phyloP scores from a whole-genome alignment of 2,888 invertebrate genomes.

The Horisme vitalbata region DNA sequence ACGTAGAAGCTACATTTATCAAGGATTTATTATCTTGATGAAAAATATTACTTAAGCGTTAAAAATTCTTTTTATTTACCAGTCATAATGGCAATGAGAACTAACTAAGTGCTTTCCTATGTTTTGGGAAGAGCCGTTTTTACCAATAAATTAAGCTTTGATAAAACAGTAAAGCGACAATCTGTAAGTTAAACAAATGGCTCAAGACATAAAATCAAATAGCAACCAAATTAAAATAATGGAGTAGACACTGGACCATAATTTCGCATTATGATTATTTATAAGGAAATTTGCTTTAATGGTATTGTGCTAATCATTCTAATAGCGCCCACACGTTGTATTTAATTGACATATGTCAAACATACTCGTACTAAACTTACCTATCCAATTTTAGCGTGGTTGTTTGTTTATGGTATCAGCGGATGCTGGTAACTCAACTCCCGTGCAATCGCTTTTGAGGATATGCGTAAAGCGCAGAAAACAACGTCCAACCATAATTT shows the following conservation, averaged over 20 bases:
- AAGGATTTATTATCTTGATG: slow-evolving; percentile 24
- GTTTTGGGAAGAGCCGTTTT: too few relatives aligned
- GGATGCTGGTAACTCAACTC: slow-evolving; percentile 61
- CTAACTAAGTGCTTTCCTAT: too few relatives aligned
- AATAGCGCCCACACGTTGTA: slow-evolving; percentile 12
- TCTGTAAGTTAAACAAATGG: slow-evolving; percentile 55
- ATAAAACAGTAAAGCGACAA: too few relatives aligned
- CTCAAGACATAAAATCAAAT: slow-evolving; percentile 33
- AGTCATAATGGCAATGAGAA: too few relatives aligned
- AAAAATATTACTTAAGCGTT: background rate
- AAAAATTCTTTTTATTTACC: too few relatives aligned
- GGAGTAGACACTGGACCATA: slow-evolving; percentile 8
- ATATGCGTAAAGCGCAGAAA: too few relatives aligned
- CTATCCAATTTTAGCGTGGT: slow-evolving; percentile 63
- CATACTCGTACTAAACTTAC: slow-evolving; percentile 43
- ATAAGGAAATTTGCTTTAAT: slow-evolving; percentile 1
- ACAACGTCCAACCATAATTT: too few relatives aligned
- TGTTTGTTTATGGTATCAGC: slow-evolving; percentile 67
- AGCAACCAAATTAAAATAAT: slow-evolving; percentile 51
- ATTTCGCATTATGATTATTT: too few relatives aligned
- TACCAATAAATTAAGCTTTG: too few relatives aligned
- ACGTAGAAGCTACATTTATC: slow-evolving; percentile 43
- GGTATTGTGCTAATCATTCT: slow-evolving; percentile 16
- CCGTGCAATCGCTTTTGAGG: slow-evolving; percentile 28
- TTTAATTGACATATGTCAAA: slow-evolving; percentile 66